Evolutionary conservation across 1,140 invertebrate genomes (phyloP).

Genomic region (Panagrolaimus sp.): DNA sequence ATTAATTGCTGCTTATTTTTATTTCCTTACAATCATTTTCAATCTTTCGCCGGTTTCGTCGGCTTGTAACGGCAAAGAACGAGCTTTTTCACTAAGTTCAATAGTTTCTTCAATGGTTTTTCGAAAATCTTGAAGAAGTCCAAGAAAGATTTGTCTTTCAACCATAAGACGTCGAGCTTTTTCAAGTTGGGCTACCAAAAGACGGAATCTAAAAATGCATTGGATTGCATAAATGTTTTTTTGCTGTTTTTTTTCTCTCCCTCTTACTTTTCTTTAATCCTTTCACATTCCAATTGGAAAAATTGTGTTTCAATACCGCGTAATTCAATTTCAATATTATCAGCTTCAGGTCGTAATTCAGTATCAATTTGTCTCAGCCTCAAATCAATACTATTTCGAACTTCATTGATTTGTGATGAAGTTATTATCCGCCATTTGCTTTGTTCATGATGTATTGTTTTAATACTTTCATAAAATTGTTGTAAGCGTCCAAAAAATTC

Average conservation of each 20-base stretch:
- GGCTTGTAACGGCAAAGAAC: slow-evolving; percentile 7
- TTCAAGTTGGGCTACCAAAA: background rate
- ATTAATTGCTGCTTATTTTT: background rate
- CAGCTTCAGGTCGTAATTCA: slow-evolving; percentile 14
- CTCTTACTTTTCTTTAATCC: slow-evolving; percentile 17
- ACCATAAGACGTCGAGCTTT: slow-evolving; percentile 11
- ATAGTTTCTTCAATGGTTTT: background rate
- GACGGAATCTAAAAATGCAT: slow-evolving; percentile 6
- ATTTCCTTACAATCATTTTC: slow-evolving; percentile 5
- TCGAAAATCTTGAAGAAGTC: slow-evolving; percentile 7
- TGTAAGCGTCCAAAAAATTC: slow-evolving; percentile 12
- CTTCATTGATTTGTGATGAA: slow-evolving; percentile 13
- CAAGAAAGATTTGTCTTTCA: slow-evolving; percentile 15
- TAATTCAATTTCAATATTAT: slow-evolving; percentile 2
- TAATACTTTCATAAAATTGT: slow-evolving; percentile 7
- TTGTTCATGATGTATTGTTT: slow-evolving; percentile 4
- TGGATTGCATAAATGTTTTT: slow-evolving; percentile 7
- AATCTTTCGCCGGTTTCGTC: slow-evolving; percentile 8
- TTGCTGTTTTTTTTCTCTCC: background rate
- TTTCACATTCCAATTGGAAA: slow-evolving; percentile 12
- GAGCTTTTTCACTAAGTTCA: slow-evolving; percentile 15
- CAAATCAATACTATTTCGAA: background rate
- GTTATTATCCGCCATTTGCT: slow-evolving; percentile 2
- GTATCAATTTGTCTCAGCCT: slow-evolving; percentile 6
- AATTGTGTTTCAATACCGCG: slow-evolving; percentile 14